Percentiles rank a stretch among this genome's conserved stretches.
Conservation (phyloP, 2,888 invertebrate genomes). For the Andrena marginata region DNA sequence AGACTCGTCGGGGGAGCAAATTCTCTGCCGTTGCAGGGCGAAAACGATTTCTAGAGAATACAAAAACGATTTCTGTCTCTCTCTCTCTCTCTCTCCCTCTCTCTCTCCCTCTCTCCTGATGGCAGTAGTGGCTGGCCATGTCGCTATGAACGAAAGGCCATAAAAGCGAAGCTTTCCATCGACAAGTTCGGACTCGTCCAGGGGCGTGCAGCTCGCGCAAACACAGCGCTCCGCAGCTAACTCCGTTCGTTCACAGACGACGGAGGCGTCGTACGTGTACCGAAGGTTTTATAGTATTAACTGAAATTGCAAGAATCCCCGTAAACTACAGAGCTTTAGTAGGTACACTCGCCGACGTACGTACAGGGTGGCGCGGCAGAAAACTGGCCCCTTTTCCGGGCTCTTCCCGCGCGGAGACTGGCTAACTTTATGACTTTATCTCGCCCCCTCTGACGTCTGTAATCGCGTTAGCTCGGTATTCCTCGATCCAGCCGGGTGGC, state of each 20-base stretch:
- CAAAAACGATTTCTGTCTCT: background rate
- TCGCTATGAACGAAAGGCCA: constrained; percentile 66
- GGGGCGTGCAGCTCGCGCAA: constrained; percentile 50
- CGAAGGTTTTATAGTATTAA: constrained; percentile 83
- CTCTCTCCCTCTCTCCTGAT: background rate
- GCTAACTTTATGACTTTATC: constrained; percentile 26
- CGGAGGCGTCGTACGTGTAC: constrained; percentile 69
- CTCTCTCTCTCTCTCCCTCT: too few species aligned
- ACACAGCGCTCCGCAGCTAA: constrained; percentile 60
- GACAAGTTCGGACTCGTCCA: constrained; percentile 75
- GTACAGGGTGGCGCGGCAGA: constrained; percentile 58
- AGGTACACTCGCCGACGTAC: constrained; percentile 36
- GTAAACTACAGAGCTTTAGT: constrained; percentile 78
- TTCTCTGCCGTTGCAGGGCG: background rate
- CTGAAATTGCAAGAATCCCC: constrained; percentile 81
- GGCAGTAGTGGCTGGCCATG: constrained; percentile 44
- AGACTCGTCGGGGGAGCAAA: background rate
- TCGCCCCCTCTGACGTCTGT: constrained; percentile 13
- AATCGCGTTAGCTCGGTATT: constrained; percentile 11
- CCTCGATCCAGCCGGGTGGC: background rate
- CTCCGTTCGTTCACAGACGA: constrained; percentile 49
- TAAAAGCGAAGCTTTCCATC: constrained; percentile 77
- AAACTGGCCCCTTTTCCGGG: constrained; percentile 18
- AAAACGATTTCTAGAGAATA: constrained; percentile 23
- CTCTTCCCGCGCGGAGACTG: constrained; percentile 1